phyloP scores from a whole-genome alignment of 2,113 vertebrate species.

The Melanerpes aurifrons region DNA sequence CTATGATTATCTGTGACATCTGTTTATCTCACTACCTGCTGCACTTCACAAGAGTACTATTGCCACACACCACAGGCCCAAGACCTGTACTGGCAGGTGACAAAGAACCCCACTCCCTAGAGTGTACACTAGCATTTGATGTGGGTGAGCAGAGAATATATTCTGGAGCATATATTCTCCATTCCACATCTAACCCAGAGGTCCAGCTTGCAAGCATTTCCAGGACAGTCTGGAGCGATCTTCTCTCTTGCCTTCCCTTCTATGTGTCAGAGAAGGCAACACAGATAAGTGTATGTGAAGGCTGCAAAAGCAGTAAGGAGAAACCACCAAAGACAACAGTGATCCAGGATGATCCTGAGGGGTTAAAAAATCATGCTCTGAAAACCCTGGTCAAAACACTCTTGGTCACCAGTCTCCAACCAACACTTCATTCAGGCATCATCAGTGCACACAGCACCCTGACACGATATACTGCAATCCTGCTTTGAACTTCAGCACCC shows the following conservation, averaged over 20 bases:
- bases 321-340: background rate
- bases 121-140: background rate
- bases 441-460: background rate
- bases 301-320: background rate
- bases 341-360: background rate
- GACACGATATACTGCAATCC: background rate
- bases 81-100: background rate
- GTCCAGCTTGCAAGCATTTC: background rate
- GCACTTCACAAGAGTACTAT: background rate
- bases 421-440: background rate
- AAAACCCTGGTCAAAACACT: background rate
- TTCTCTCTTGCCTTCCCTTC: background rate
- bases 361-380: background rate
- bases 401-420: background rate
- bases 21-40: background rate
- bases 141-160: background rate
- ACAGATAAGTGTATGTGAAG: background rate
- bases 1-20: background rate
- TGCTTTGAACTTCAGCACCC: background rate
- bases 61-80: background rate
- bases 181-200: background rate
- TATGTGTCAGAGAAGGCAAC: background rate
- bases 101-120: background rate
- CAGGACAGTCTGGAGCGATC: background rate
- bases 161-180: background rate